Conservation (phyloP, 2,797 vertebrate species). For the Chaetophractus vellerosus region DNA sequence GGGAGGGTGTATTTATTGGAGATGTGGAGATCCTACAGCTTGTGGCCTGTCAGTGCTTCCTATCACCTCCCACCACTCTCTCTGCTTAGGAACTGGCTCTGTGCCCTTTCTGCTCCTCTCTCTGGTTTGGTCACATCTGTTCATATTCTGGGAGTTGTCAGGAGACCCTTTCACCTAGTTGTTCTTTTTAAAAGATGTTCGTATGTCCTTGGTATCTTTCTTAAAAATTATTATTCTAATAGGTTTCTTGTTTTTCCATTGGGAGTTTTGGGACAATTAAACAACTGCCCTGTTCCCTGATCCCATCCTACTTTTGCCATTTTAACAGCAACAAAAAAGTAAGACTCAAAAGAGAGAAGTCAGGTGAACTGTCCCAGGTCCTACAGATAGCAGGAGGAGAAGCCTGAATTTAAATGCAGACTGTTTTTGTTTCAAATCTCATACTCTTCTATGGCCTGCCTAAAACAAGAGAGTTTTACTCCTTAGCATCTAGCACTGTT, state of each 20-base stretch:
- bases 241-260: neutral
- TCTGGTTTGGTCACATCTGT: neutral
- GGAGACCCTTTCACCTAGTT: neutral
- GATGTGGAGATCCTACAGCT: neutral
- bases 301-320: neutral
- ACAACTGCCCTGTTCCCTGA: neutral
- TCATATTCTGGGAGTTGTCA: neutral
- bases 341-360: neutral
- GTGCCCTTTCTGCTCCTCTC: neutral
- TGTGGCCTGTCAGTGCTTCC: neutral
- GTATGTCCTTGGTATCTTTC: neutral
- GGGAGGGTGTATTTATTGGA: neutral
- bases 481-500: too few species aligned
- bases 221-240: neutral
- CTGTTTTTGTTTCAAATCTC: neutral
- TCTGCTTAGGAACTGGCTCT: neutral
- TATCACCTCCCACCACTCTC: too few species aligned
- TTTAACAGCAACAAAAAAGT: neutral
- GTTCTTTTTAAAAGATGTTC: neutral
- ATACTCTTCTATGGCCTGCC: neutral
- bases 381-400: neutral
- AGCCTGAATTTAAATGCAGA: neutral
- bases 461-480: neutral
- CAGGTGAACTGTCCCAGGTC: neutral
- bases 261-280: neutral